Base-by-base conservation (phyloP, 1,140 invertebrate species). In the Apis laboriosa region DNA sequence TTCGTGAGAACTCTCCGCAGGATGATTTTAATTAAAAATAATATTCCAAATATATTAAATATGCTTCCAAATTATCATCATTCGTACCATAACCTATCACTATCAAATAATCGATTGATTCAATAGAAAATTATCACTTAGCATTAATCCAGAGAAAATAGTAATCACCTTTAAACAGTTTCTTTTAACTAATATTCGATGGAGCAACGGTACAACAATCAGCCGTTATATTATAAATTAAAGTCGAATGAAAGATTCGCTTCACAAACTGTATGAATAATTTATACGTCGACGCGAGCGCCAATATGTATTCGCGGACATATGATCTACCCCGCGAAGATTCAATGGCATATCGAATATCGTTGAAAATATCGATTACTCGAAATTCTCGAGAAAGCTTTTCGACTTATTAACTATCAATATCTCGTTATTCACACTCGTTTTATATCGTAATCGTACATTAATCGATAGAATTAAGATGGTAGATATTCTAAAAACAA, bases 161-260 rank as follows among this genome's bases (percentile, higher is more conserved):
- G 34, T 43, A 43, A 43, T 43, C 34, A 43, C 34, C 5, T 43
- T 43, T 43, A 43, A 43, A 43, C 34, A 43, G 34, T 43, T 43
- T 43, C 34, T 43, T 43, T 43, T 43, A 7, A 43, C 61, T 75
- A 74, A 82, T 77, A 60, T 56, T 34, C 73, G 21, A 64, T 9
- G 49, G 1, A 43, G 51, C 61, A 77, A 82, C 74, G 80, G 80
- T 81, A 76, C 49, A 49, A 13, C 24, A 13, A 11, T 13, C 24
- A 9, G 51, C 63, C 53, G 73, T 76, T 77, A 81, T 67, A 77
- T 81, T 81, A 81, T 76, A 81, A 81, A 81, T 81, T 81, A 67
- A 53, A 81, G 55, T 60, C 72, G 79, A 75, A 81, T 76, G 13
- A 7, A 68, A 81, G 79, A 67, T 67, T 49, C 80, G 80, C 80